Evolutionary conservation across 2,888 invertebrate species (phyloP), one percentile per base, ranked within the genome.

Genomic region (Acleris laterana): DNA sequence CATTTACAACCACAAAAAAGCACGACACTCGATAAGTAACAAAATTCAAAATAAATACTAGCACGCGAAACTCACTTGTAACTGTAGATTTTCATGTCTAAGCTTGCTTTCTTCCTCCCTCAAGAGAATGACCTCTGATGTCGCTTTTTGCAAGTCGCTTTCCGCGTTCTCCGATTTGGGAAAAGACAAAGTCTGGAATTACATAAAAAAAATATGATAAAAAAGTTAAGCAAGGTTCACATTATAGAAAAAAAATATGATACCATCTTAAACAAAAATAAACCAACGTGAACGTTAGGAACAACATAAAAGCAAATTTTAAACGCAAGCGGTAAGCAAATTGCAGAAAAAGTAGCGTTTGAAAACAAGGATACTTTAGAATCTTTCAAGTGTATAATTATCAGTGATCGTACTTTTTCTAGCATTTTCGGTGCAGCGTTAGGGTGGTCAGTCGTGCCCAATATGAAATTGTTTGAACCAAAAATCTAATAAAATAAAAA

Each of bases 51-150:
- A 16, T 44, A 62, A 68, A 49, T 20, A 38, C 38, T 38, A 38
- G 38, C 38, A 38, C 46, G 25, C 46, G 9, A 48, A 68, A 84
- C 90, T 91, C 90, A 96, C 97, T 95, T 96, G 97, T 83, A 98
- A 94, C 88, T 95, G 95, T 77, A 97, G 93, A 93, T 97, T 97
- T 90, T 98, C 98, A 91, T 96, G 96, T 90, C 96, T 95, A 87
- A 98, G 93, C 84, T 94, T 94, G 88, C 95, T 95, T 82, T 96
- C 96, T 79, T 96, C 96, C 85, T 96, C 96, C 82, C 96, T 94
- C 81, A 97, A 93, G 85, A 95, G 94, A 84, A 95, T 95, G 60
- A 97, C 94, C 93, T 97, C 97, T 77, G 94, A 94, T 70, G 95
- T 93, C 64, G 96, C 95, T 85, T 95, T 95, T 82, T 95, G 94